phyloP scores from a whole-genome alignment of 2,888 invertebrate species.

The Cosmorhoe ocellata region DNA sequence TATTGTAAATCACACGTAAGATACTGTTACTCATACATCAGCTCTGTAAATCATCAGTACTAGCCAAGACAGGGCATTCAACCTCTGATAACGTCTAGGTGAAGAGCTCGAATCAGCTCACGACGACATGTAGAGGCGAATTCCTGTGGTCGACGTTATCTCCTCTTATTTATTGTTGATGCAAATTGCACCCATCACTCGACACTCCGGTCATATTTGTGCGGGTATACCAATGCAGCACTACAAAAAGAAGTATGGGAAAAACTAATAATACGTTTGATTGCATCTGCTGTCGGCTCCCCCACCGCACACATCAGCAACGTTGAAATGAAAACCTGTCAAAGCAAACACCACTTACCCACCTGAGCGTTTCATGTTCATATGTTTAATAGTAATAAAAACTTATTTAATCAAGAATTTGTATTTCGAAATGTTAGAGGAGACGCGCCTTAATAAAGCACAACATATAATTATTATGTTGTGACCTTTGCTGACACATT shows the following conservation, averaged over 20 bases:
- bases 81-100: constrained; percentile 66
- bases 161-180: constrained; percentile 70
- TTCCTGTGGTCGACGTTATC: constrained; percentile 53
- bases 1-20: too few species aligned
- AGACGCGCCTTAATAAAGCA: constrained; percentile 8
- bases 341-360: neutral
- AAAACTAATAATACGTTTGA: constrained; percentile 32
- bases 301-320: too few species aligned
- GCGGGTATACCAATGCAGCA: constrained; percentile 14
- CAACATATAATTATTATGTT: constrained; percentile 26
- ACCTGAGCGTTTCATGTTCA: too few species aligned
- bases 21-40: too few species aligned
- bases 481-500: constrained; percentile 36
- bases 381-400: too few species aligned
- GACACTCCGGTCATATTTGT: constrained; percentile 30
- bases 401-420: neutral
- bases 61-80: constrained; percentile 73
- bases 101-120: constrained; percentile 40
- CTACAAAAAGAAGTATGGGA: constrained; percentile 21
- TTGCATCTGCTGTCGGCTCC: constrained; percentile 27
- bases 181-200: constrained; percentile 61
- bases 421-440: neutral
- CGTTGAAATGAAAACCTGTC: constrained; percentile 12
- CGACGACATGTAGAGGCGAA: constrained; percentile 49
- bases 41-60: constrained; percentile 33